Base-by-base conservation (phyloP, 2,797 vertebrate genomes). In the Ctenosaura bakeri region DNA sequence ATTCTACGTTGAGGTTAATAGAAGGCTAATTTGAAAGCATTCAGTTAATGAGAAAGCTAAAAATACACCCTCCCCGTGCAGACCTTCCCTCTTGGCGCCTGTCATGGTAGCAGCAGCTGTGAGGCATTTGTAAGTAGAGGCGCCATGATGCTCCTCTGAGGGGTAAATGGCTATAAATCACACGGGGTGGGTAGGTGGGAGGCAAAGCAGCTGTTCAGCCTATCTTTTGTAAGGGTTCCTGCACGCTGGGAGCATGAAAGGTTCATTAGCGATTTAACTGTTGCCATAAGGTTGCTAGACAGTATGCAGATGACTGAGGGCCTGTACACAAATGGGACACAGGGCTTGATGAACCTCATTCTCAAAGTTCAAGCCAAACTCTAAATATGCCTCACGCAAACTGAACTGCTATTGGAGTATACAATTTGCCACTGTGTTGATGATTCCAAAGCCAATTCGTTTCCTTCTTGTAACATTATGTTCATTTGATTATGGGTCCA, bases 31-130 rank as follows among this genome's bases (percentile, higher is more conserved):
- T 97, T 97, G 97, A 97, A 97, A 97, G 97, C 95, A 93, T 94
- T 96, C 85, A 5, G 97, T 96, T 97, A 97, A 97, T 97, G 97
- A 97, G 97, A 97, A 97, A 97, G 96, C 97, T 97, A 97, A 97
- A 97, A 97, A 97, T 97, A 97, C 86, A 95, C 91, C 42, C 95
- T 95, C 88, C 94, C 1, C 13, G 16, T 69, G 66, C 50, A 90
- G 94, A 94, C 95, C 94, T 94, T 90, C 92, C 93, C 93, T 94
- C 88, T 6, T 71, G 0, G 89, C 0, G 73, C 88, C 66, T 69
- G 88, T 79, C 94, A 92, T 5, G 0, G 79, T 2, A 56, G 79
- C 91, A 35, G 22, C 54, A 1, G 88, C 92, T 90, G 81, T 90
- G 1, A n/a, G 83, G 4, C 66, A 84, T 83, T 74, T 3, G 8